Evolutionary conservation across 92 coral and sea anemone genomes (phyloP).

Genomic region (Parazoanthus atlanticus): DNA sequence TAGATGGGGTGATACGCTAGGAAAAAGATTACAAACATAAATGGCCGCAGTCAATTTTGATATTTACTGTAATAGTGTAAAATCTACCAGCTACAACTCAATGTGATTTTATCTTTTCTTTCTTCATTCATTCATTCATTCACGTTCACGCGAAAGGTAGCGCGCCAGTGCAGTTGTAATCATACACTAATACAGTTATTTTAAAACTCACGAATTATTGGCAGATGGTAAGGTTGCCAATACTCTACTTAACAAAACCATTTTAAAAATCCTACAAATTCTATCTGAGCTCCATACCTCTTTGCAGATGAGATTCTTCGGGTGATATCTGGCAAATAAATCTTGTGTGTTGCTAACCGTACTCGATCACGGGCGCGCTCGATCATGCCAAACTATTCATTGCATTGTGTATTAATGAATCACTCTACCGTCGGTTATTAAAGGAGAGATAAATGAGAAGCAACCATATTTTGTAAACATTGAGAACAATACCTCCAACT

Average conservation of each 20-base stretch:
- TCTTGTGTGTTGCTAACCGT: neutral
- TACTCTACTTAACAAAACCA: neutral
- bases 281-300: neutral
- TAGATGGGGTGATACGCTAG: neutral
- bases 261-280: neutral
- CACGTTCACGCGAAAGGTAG: too few species aligned
- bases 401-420: too few species aligned
- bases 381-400: neutral
- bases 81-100: too few species aligned
- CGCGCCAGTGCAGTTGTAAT: neutral
- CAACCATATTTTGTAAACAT: conserved; percentile 25
- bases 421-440: neutral
- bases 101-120: too few species aligned
- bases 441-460: conserved; percentile 6
- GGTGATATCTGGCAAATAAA: neutral
- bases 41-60: neutral
- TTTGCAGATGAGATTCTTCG: neutral
- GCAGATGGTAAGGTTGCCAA: neutral
- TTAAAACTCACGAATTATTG: neutral
- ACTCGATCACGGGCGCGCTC: neutral
- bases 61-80: neutral
- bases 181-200: neutral
- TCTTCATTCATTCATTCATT: too few species aligned
- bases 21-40: neutral
- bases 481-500: neutral